These are phyloP conservation scores for Noctua comes DNA, from an alignment of 2,888 invertebrate species.

Conservation along the genomic window DNA sequence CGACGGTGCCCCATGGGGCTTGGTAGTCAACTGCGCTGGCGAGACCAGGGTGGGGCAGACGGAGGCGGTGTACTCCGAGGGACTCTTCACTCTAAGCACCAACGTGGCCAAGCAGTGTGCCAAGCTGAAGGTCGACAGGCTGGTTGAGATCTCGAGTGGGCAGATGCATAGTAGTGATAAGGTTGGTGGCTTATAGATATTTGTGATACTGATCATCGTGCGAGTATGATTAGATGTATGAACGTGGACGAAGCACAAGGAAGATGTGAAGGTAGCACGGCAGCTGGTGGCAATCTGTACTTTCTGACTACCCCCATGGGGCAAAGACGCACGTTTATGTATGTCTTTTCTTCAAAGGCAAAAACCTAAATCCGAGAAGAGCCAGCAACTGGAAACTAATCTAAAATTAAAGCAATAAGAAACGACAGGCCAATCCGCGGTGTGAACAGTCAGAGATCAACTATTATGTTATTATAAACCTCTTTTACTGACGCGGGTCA, in stretches of 20 bases:
- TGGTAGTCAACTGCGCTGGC: slow-evolving; percentile 97
- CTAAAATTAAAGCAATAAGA: neutral
- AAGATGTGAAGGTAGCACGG: neutral
- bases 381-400: neutral
- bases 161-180: slow-evolving; percentile 95
- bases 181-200: slow-evolving; percentile 80
- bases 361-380: neutral
- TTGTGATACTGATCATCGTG: neutral
- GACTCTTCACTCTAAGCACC: slow-evolving; percentile 94
- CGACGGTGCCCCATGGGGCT: slow-evolving; percentile 92
- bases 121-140: slow-evolving; percentile 92
- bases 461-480: neutral
- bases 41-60: slow-evolving; percentile 97
- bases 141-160: slow-evolving; percentile 96
- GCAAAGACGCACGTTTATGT: neutral
- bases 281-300: neutral
- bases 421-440: neutral
- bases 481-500: neutral
- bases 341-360: neutral
- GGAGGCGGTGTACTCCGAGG: slow-evolving; percentile 97
- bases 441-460: neutral
- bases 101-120: slow-evolving; percentile 96
- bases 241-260: neutral
- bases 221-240: neutral
- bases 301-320: neutral